Conservation (phyloP, 1,140 invertebrate genomes). For the Dendrolimus kikuchii region DNA sequence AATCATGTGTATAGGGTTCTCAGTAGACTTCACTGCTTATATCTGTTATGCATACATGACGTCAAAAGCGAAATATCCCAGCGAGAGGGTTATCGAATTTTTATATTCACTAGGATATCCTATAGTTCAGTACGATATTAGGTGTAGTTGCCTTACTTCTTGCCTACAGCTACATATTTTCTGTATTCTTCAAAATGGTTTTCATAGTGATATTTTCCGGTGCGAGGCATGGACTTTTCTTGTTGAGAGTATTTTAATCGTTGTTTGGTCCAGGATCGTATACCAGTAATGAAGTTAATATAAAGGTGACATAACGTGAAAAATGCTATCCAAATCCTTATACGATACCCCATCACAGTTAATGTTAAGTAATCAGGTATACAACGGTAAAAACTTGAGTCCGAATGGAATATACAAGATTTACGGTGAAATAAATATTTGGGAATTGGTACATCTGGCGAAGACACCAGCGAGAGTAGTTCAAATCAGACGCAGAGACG, state of each 20-base stretch:
- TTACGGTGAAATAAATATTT: slow-evolving; percentile 83
- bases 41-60: slow-evolving; percentile 98
- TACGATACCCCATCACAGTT: slow-evolving; percentile 83
- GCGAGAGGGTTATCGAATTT: slow-evolving; percentile 88
- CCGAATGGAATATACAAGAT: slow-evolving; percentile 73
- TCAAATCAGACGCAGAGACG: slow-evolving; percentile 79
- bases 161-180: slow-evolving; percentile 96
- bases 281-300: slow-evolving; percentile 65
- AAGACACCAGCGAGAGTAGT: slow-evolving; percentile 82
- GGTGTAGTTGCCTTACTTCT: slow-evolving; percentile 90
- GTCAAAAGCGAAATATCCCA: slow-evolving; percentile 82
- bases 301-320: slow-evolving; percentile 75
- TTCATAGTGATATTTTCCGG: slow-evolving; percentile 97
- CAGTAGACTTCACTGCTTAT: slow-evolving; percentile 97
- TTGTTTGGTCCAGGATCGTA: slow-evolving; percentile 89
- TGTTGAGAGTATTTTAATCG: slow-evolving; percentile 93
- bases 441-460: slow-evolving; percentile 88
- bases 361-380: slow-evolving; percentile 73
- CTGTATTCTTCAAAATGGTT: slow-evolving; percentile 98
- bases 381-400: slow-evolving; percentile 72
- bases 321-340: slow-evolving; percentile 79
- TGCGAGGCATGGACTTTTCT: slow-evolving; percentile 92
- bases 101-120: slow-evolving; percentile 93
- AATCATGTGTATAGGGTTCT: slow-evolving; percentile 99
- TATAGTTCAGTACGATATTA: slow-evolving; percentile 94